Evolutionary conservation across 2,888 invertebrate genomes (phyloP).

Genomic region (Lapara coniferarum): DNA sequence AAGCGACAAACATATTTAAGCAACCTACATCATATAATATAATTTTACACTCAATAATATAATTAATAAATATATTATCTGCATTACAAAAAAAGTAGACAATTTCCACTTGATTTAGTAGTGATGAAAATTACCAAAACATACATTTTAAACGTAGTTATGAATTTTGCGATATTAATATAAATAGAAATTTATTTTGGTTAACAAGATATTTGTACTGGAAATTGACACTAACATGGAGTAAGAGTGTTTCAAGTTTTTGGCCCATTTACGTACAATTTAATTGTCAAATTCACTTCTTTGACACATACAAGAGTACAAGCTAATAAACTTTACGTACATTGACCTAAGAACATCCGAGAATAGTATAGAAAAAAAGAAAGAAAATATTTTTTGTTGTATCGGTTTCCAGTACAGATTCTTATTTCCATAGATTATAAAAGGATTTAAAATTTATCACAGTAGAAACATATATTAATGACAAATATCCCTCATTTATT

Average conservation of each 20-base stretch:
- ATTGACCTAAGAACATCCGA: background rate
- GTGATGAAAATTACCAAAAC: background rate
- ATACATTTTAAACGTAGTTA: background rate
- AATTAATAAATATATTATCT: background rate
- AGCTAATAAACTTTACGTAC: background rate
- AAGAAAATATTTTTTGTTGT: background rate
- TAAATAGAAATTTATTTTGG: background rate
- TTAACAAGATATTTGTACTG: background rate
- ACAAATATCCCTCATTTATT: conserved; percentile 4
- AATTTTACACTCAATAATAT: background rate
- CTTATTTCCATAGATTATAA: background rate
- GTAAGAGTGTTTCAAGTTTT: background rate
- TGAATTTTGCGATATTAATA: too few species aligned
- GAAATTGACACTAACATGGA: background rate
- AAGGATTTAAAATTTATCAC: conserved; percentile 45
- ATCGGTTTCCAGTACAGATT: conserved; percentile 5
- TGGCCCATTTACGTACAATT: background rate
- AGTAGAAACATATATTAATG: conserved; percentile 51
- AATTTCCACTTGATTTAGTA: background rate
- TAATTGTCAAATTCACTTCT: background rate
- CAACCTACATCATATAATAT: background rate
- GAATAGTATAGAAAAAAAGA: background rate
- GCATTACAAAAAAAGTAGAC: too few species aligned
- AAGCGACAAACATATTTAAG: background rate
- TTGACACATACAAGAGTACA: background rate